These are phyloP conservation scores for Lanistes nyassanus DNA, from an alignment of 1,140 invertebrate species.

Conservation along the genomic window DNA sequence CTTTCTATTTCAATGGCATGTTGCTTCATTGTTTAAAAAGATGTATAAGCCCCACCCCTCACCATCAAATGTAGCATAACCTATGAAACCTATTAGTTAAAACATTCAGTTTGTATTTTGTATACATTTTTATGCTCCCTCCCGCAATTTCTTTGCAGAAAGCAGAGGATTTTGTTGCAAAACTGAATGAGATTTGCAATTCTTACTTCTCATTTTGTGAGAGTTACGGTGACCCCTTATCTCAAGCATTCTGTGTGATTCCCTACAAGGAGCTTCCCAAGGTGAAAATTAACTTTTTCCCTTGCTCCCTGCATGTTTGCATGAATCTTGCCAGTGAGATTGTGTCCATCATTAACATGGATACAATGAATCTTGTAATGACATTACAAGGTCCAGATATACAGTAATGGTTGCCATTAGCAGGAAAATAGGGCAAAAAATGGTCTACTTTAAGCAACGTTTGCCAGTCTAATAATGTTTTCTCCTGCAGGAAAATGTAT, in stretches of 20 bases:
- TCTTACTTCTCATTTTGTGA: constrained; percentile 47
- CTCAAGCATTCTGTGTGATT: constrained; percentile 53
- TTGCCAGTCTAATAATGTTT: too few species aligned
- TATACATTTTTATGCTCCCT: too few species aligned
- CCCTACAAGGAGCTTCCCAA: constrained; percentile 50
- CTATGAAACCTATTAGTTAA: too few species aligned
- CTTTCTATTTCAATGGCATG: background rate
- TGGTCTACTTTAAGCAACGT: too few species aligned
- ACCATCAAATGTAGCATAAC: too few species aligned
- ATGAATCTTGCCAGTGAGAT: background rate
- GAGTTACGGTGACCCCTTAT: constrained; percentile 40
- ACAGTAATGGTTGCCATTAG: background rate
- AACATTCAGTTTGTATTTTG: too few species aligned
- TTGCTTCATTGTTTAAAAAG: background rate
- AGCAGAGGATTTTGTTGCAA: constrained; percentile 39
- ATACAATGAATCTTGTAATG: too few species aligned
- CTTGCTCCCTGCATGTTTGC: background rate
- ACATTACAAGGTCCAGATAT: background rate
- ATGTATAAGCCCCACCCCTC: too few species aligned
- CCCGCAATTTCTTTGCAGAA: constrained; percentile 29
- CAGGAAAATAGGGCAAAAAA: background rate
- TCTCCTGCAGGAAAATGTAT: too few species aligned
- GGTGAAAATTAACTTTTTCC: constrained; percentile 34
- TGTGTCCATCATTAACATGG: background rate
- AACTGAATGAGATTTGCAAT: constrained; percentile 52